Evolutionary conservation across 2,888 invertebrate genomes (phyloP).

Genomic region (Megaustenia siamemsis): DNA sequence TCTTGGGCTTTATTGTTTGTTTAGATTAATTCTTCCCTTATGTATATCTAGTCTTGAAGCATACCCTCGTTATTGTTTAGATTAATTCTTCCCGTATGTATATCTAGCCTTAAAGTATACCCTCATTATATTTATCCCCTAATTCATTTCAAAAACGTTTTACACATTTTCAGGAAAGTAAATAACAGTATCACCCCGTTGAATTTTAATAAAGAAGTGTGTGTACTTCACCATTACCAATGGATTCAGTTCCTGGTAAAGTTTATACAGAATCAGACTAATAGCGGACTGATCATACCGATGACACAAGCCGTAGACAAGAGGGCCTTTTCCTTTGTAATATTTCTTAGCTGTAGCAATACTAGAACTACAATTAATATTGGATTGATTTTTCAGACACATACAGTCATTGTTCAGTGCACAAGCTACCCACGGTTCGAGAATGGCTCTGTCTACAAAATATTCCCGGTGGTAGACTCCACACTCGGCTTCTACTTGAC

Average conservation of each 20-base stretch:
- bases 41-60: too few species aligned
- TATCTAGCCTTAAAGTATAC: too few species aligned
- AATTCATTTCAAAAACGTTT: too few species aligned
- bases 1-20: too few species aligned
- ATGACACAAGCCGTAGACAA: constrained; percentile 52
- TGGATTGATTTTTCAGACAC: constrained; percentile 22
- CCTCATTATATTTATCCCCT: too few species aligned
- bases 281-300: constrained; percentile 54
- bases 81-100: too few species aligned
- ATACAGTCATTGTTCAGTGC: constrained; percentile 49
- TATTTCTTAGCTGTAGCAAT: background rate
- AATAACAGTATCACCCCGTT: background rate
- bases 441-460: constrained; percentile 49
- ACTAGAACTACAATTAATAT: background rate
- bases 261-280: constrained; percentile 50
- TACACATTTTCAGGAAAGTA: too few species aligned
- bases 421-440: constrained; percentile 55
- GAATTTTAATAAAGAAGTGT: background rate
- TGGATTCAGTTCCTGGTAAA: constrained; percentile 33
- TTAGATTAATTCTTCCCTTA: too few species aligned
- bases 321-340: constrained; percentile 1
- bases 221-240: constrained; percentile 27
- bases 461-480: constrained; percentile 47
- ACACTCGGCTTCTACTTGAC: constrained; percentile 35
- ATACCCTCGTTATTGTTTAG: too few species aligned